Evolutionary conservation across 2,797 vertebrate genomes (phyloP).

Genomic region (Phataginus tetradactyla): DNA sequence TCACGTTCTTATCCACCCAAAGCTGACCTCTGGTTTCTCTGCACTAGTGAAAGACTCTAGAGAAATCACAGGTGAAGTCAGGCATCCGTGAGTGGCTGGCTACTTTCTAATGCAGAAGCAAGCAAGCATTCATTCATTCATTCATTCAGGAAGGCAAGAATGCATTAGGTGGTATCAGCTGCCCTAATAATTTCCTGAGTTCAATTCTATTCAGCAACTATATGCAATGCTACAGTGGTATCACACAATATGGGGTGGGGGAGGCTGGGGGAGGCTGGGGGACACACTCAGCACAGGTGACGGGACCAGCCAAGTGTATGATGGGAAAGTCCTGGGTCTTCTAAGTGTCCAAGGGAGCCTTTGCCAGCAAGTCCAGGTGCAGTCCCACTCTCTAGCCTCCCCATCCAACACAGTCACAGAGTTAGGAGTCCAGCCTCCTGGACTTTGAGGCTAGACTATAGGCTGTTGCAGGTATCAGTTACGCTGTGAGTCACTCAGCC

Average conservation of each 20-base stretch:
- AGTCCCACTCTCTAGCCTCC: background rate
- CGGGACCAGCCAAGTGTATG: no score
- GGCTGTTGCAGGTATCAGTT: background rate
- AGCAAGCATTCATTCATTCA: background rate
- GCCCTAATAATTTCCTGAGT: background rate
- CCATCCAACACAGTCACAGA: background rate
- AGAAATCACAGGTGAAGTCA: slow-evolving; percentile 4
- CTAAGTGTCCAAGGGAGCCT: background rate
- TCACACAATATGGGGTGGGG: background rate
- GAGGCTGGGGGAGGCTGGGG: background rate
- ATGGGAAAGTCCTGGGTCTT: no score
- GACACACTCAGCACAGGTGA: no score
- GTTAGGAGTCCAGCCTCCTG: background rate
- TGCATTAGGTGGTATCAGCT: background rate
- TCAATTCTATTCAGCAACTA: background rate
- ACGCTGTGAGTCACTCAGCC: background rate
- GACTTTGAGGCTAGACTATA: background rate
- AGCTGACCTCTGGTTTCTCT: background rate
- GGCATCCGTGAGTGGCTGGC: background rate
- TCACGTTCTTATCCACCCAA: background rate
- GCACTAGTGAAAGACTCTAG: background rate
- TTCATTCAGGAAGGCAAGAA: background rate
- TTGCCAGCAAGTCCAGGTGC: background rate
- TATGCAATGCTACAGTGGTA: background rate
- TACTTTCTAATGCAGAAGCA: background rate